phyloP scores from a whole-genome alignment of 2,797 vertebrate genomes.

The Eulemur rubriventer region DNA sequence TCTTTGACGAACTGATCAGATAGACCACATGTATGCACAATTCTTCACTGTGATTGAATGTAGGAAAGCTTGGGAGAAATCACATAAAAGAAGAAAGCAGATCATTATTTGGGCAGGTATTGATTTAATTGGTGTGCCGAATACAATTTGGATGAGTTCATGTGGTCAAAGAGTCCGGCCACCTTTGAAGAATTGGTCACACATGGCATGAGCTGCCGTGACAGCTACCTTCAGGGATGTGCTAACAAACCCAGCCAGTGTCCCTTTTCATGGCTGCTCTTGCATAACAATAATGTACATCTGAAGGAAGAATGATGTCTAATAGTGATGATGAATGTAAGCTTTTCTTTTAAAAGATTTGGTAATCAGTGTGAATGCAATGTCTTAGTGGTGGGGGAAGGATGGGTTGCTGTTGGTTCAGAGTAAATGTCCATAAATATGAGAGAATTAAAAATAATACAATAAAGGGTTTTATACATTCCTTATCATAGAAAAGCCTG shows the following conservation, averaged over 20 bases:
- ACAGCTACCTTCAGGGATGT: neutral
- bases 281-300: accelerated
- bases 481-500: neutral
- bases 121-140: constrained; percentile 11
- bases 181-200: neutral
- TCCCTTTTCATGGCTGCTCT: neutral
- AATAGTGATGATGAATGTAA: accelerated
- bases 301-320: neutral
- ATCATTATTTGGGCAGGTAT: neutral
- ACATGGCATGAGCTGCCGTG: accelerated
- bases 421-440: neutral
- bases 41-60: neutral
- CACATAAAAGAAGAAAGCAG: constrained; percentile 3
- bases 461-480: neutral
- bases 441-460: neutral
- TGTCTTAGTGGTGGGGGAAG: neutral
- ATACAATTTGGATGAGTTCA: neutral
- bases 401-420: neutral
- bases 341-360: neutral
- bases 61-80: neutral
- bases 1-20: neutral
- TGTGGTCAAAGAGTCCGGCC: neutral
- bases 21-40: neutral
- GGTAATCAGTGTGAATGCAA: neutral
- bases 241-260: neutral